Evolutionary conservation across 2,113 vertebrate genomes (phyloP), one percentile per base, ranked within the genome.

Genomic region (Melanerpes formicivorus): DNA sequence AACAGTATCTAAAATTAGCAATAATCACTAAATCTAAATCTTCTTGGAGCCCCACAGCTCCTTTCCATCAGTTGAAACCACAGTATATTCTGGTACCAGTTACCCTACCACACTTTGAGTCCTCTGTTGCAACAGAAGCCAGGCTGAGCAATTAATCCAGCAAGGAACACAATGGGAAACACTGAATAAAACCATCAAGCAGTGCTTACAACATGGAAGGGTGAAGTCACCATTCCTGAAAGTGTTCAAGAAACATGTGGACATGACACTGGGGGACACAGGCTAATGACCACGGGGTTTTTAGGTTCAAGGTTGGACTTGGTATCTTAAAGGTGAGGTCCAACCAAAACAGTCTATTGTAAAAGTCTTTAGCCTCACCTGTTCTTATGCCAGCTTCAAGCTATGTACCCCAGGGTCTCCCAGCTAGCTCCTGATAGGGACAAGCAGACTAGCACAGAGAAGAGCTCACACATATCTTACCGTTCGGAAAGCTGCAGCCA

Each of bases 401-500:
- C 42, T 42, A 4, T 0, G 5, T 2, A 72, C 14, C 30, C 69
- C 73, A 48, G 29, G 48, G 14, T 64, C 25, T 72, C 40, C 19
- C 32, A 72, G 59, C 6, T 18, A 46, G 23, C 30, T 75, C 27
- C 62, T 66, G 37, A 69, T 56, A 56, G 70, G 2, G 12, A 18
- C 11, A n/a, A 67, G 62, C 65, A 84, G 42, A 18, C 18, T 48
- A 37, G 32, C 44, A 87, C 44, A 34, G 70, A 84, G 60, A 25
- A 63, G 34, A 62, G 70, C 22, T 44, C 58, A 82, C 42, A 15
- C 27, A 3, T 44, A 42, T 95, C 99, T 99, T 98, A 99, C 99
- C 95, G 99, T 99, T 78, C 80, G 98, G 93, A 99, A 99, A 90
- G 99, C 98, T 40, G 99, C 99, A 54, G 98, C 98, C 89, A 99